Base-by-base conservation (phyloP, 1,140 invertebrate genomes). In the Frieseomelitta varia region DNA sequence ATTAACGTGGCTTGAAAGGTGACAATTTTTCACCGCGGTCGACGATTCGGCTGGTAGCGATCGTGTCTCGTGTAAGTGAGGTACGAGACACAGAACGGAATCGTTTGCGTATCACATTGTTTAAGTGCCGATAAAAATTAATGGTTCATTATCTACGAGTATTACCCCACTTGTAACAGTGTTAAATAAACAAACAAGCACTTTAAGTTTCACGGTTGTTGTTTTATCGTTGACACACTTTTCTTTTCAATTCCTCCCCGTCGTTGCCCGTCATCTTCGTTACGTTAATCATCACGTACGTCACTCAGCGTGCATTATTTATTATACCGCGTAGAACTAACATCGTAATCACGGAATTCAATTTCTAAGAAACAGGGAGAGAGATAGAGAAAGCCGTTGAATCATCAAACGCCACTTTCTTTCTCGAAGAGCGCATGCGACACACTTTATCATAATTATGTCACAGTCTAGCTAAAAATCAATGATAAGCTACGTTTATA, bases 81-180 rank as follows among this genome's bases (percentile, higher is more conserved):
- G 71, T 55, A 68, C 56, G 61, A 72, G 14, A 19, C 15, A 19
- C 47, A 63, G 87, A 69, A 86, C 78, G 80, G 65, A 85, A 65
- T 47, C 65, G 75, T 76, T 86, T 56, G 53, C 11, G 77, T 84
- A 77, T 55, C 56, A n/a, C 19, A 63, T 69, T 74, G 75, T 85
- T 88, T 51, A 63, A 85, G 65, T 58, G 79, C 55, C 81, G 87
- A 88, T 88, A 88, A 85, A 88, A 88, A 85, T 88, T 53, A 88
- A 88, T 78, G 74, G 56, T 21, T 75, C 65, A 73, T 88, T 88
- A 88, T 88, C 87, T 79, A 68, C 17, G 61, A 79, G 78, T 74
- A 51, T 88, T 75, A 81, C 74, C 85, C 86, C 30, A 61, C n/a
- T 85, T 88, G 67, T 75, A 85, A 68, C 79, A 56, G n/a, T 58